phyloP scores from a whole-genome alignment of 2,113 vertebrate genomes.

The Colossoma macropomum region DNA sequence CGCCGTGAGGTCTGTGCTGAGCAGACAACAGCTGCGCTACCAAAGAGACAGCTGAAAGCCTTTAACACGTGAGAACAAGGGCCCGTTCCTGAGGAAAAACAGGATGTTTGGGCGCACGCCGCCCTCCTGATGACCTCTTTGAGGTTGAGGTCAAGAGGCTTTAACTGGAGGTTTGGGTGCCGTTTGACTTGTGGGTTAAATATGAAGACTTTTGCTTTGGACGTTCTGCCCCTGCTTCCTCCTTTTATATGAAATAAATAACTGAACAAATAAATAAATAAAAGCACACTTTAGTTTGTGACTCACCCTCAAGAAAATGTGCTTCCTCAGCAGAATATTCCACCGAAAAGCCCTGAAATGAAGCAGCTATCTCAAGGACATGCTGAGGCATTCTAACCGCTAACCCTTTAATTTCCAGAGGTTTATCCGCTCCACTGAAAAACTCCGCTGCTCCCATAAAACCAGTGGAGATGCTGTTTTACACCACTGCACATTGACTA shows the following conservation, averaged over 20 bases:
- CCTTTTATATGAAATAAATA: background rate
- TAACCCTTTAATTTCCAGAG: background rate
- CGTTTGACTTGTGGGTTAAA: background rate
- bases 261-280: background rate
- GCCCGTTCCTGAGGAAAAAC: slow-evolving; percentile 42
- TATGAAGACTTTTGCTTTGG: too few relatives aligned
- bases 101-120: slow-evolving; percentile 52
- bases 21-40: slow-evolving; percentile 10
- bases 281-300: background rate
- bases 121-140: slow-evolving; percentile 38
- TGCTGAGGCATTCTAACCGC: background rate
- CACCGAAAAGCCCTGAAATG: background rate
- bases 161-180: background rate
- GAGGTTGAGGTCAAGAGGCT: slow-evolving; percentile 57
- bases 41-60: slow-evolving; percentile 3
- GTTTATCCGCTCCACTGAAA: background rate
- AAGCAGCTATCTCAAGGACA: background rate
- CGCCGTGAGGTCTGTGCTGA: background rate
- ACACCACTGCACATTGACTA: too few relatives aligned
- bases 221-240: too few relatives aligned
- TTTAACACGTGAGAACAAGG: slow-evolving; percentile 5
- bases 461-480: background rate
- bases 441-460: background rate
- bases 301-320: background rate
- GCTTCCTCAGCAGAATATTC: background rate